Evolutionary conservation across 1,140 invertebrate genomes (phyloP).

Genomic region (Rhysida immarginata): DNA sequence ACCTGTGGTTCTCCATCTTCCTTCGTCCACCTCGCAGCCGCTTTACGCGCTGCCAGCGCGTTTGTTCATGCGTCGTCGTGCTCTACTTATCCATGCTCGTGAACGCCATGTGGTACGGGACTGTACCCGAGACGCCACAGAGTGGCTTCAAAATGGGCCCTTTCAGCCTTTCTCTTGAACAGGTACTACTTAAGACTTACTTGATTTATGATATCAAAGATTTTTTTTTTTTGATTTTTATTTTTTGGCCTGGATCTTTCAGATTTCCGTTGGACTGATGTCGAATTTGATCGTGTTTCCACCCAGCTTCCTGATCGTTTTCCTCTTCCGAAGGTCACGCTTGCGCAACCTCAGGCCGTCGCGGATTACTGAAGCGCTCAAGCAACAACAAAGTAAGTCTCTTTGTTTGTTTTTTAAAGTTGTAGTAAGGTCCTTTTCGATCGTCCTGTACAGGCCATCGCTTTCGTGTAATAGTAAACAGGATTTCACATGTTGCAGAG

Average conservation of each 20-base stretch:
- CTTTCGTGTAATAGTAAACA: too few species aligned
- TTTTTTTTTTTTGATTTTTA: neutral
- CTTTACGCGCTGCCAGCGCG: conserved; percentile 36
- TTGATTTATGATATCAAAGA: too few species aligned
- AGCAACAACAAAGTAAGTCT: neutral
- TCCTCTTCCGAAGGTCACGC: conserved; percentile 23
- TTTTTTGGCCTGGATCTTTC: conserved; percentile 1
- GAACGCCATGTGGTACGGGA: conserved; percentile 40
- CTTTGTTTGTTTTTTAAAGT: too few species aligned
- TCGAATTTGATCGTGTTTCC: conserved; percentile 35
- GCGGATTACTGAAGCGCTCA: conserved; percentile 12
- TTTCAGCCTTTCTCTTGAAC: conserved; percentile 25
- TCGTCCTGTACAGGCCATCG: too few species aligned
- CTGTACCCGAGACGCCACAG: conserved; percentile 17
- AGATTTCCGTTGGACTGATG: conserved; percentile 28
- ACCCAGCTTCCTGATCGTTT: conserved; percentile 35
- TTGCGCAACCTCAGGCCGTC: conserved; percentile 14
- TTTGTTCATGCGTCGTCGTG: conserved; percentile 39
- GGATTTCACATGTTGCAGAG: too few species aligned
- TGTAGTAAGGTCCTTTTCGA: too few species aligned
- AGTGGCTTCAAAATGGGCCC: conserved; percentile 32
- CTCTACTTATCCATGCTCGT: conserved; percentile 39
- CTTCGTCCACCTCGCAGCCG: conserved; percentile 36
- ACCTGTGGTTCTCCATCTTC: conserved; percentile 42
- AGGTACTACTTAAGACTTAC: too few species aligned